Conservation (phyloP, 2,888 invertebrate genomes). For the Hirudinaria manillensis region DNA sequence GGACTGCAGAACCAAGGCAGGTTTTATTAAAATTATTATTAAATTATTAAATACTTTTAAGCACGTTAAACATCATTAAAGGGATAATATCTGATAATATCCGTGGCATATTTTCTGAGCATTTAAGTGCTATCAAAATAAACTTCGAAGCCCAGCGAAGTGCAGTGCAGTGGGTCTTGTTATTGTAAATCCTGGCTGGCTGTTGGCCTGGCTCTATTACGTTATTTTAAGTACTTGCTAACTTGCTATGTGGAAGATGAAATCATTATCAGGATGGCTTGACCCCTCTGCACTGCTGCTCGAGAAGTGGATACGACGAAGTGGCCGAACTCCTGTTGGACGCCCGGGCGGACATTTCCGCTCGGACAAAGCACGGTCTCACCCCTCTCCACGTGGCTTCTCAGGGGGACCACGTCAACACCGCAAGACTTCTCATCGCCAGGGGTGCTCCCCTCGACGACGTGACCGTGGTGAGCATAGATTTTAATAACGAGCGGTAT, state of each 20-base stretch:
- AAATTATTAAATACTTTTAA: not conserved
- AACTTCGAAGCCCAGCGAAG: too few relatives aligned
- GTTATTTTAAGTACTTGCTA: too few relatives aligned
- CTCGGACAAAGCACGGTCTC: constrained; percentile 29
- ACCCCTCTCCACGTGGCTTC: constrained; percentile 30
- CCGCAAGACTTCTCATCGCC: constrained; percentile 13
- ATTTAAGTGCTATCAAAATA: too few relatives aligned
- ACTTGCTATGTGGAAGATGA: too few relatives aligned
- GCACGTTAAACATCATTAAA: not conserved
- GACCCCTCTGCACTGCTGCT: constrained; percentile 31
- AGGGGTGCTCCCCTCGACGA: constrained; percentile 27
- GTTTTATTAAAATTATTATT: constrained; percentile 34
- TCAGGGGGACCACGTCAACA: constrained; percentile 31
- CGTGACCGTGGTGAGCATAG: constrained; percentile 23
- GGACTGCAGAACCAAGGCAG: constrained; percentile 77
- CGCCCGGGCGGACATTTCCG: constrained; percentile 13
- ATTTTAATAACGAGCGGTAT: not conserved
- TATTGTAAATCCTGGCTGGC: too few relatives aligned
- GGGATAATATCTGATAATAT: not conserved
- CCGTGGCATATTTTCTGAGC: not conserved
- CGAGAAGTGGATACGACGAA: constrained; percentile 24
- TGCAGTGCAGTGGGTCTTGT: too few relatives aligned
- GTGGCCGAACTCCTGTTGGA: constrained; percentile 21
- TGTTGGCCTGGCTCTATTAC: too few relatives aligned
- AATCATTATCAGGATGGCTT: constrained; percentile 20